Base-by-base conservation (phyloP, 2,113 vertebrate species). In the Oncorhynchus tshawytscha region DNA sequence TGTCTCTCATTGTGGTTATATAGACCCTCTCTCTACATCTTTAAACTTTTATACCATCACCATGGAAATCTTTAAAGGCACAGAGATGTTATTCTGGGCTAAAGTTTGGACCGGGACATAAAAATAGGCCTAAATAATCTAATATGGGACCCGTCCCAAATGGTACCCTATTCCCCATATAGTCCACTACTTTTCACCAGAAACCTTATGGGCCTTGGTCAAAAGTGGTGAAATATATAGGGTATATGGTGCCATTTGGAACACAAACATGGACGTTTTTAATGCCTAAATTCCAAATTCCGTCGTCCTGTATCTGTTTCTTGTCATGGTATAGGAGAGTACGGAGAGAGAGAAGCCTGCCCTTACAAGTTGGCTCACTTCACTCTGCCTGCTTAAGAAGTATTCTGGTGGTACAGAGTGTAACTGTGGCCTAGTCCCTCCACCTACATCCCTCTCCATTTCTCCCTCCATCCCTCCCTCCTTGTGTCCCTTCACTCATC, bases 1-100 rank as follows among this genome's bases (percentile, higher is more conserved):
- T 68, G 62, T 74, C 48, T 84, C 57, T 86, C 67, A 82, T 82
- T 80, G 69, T 82, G 78, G 70, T 77, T 70, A 49, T 73, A 67
- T 24, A 57, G 72, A 49, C n/a, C 8, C 2, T n/a, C 7, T 62
- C 27, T 76, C 68, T 76, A 25, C 12, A 15, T 27, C 24, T 67
- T 31, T 9, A 11, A 64, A 27, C 11, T 16, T 16, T 5, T 6
- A 12, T 45, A 45, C 65, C 64, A 12, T 59, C 31, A 24, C 20
- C 7, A 34, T 24, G 67, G 20, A 72, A 78, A 48, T 66, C n/a
- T 12, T 80, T 16, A 59, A 27, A 76, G 45, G 25, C 39, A 27
- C 76, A 49, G 16, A 34, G 75, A 29, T 75, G 65, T 80, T 78
- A 78, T 82, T 83, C 24, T 25, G 20, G 59, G 70, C 15, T 45